These are phyloP conservation scores for Mechanitis mazaeus DNA, from an alignment of 2,888 invertebrate species.

Conservation along the genomic window DNA sequence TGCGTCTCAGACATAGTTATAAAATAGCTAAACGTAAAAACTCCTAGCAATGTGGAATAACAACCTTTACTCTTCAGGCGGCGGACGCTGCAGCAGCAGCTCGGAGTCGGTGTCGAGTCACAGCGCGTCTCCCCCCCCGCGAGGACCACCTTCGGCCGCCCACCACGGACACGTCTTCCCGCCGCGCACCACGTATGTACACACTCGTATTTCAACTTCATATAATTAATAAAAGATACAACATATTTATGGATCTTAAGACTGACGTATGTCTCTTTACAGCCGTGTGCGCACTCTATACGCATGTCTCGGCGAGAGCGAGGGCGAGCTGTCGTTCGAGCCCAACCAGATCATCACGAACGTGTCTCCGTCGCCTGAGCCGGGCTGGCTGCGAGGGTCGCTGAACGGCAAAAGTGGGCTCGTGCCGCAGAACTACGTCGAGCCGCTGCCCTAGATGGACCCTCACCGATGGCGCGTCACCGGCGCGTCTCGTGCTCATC, in stretches of 20 bases:
- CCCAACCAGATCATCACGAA: slow-evolving; percentile 98
- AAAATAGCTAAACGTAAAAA: background rate
- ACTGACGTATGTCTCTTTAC: background rate
- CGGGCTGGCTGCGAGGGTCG: slow-evolving; percentile 98
- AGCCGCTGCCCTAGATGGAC: slow-evolving; percentile 82
- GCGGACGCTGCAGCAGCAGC: slow-evolving; percentile 76
- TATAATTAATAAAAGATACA: no score
- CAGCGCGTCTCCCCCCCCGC: slow-evolving; percentile 65
- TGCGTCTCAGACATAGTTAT: slow-evolving; percentile 24
- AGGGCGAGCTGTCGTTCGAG: slow-evolving; percentile 97
- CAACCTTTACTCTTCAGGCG: slow-evolving; percentile 29
- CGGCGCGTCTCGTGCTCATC: no score
- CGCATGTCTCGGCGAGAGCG: slow-evolving; percentile 96
- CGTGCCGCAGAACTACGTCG: slow-evolving; percentile 97
- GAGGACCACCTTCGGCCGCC: slow-evolving; percentile 16
- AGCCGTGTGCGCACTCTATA: slow-evolving; percentile 95
- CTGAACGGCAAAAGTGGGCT: slow-evolving; percentile 94
- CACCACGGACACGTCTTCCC: slow-evolving; percentile 16
- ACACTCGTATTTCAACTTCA: slow-evolving; percentile 9
- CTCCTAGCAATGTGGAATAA: background rate
- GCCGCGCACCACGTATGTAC: slow-evolving; percentile 38
- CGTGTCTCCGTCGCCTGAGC: slow-evolving; percentile 95
- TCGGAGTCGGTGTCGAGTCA: slow-evolving; percentile 86
- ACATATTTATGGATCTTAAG: background rate
- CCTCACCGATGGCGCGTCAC: slow-evolving; percentile 12